Base-by-base conservation (phyloP, 2,113 vertebrate species). In the Sorex araneus region DNA sequence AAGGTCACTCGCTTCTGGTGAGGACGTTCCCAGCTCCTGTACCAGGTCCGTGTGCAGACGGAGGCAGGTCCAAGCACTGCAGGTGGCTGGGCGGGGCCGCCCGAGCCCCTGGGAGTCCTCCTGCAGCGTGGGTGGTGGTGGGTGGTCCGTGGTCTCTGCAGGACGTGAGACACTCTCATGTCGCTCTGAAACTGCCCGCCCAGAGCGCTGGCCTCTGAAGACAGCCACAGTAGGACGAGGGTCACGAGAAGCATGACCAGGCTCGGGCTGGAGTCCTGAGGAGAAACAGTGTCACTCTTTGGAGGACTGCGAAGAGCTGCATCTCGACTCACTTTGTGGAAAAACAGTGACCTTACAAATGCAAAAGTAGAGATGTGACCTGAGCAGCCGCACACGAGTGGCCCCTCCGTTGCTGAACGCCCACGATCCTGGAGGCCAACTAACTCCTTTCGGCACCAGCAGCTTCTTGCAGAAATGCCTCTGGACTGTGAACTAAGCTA, bases 1-100 rank as follows among this genome's bases (percentile, higher is more conserved):
- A 84, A 75, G 32, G 16, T 50, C 71, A 57, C 11, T 25, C 47
- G 34, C 13, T 89, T 94, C 93, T 87, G 64, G 50, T 32, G 32
- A 18, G 60, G 23, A 47, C 45, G 47, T 88, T 27, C 10, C 27
- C 57, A 82, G 32, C 40, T 43, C n/a, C 15, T 89, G 76, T 40
- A 28, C 13, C 66, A 34, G 23, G 6, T 36, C 85, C 34, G 18
- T 6, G 18, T 66, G 28, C 27, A 66, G 27, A 27, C 2, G 13
- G 12, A 30, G 64, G 64, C 28, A 19, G 28, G 64, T 3, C 7
- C 27, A 30, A 6, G 60, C 13, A 6, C 6, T 8, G 10, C 47
- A 54, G 50, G 50, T 2, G 50, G 7, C 10, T 7, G 50, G 16
- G 10, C 11, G 11, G 50, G 43, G 50, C 2, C 5, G 32, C 15